A percentile compares a stretch with the other conserved stretches of the same genome.
Evolutionary conservation across 2,797 vertebrate species (phyloP).

Genomic region (Toxotes lorentzi): DNA sequence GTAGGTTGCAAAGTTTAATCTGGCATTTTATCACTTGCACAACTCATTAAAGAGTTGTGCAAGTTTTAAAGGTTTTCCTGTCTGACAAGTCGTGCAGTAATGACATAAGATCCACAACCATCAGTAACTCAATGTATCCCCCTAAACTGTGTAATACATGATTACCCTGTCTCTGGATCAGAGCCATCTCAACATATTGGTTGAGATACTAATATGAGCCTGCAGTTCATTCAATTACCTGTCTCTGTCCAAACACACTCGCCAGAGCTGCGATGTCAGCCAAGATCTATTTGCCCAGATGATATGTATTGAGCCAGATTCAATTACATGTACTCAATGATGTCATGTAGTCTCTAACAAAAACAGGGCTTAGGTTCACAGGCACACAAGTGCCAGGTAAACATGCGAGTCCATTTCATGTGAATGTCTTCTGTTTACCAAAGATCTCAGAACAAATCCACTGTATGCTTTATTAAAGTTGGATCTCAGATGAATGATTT

Average conservation of each 20-base stretch:
- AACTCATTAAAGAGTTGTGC: background rate
- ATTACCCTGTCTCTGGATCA: background rate
- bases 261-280: slow-evolving; percentile 19
- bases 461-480: slow-evolving; percentile 9
- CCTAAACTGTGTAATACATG: background rate
- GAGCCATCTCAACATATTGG: slow-evolving; percentile 32
- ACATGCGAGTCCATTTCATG: slow-evolving; percentile 2
- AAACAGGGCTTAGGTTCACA: slow-evolving; percentile 15
- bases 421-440: slow-evolving; percentile 32
- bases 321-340: slow-evolving; percentile 53
- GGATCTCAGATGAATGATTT: background rate
- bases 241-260: slow-evolving; percentile 49
- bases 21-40: background rate
- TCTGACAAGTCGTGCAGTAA: background rate
- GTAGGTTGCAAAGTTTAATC: background rate
- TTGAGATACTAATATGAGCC: slow-evolving; percentile 43
- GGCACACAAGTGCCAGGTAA: background rate
- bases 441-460: slow-evolving; percentile 14
- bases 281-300: slow-evolving; percentile 64
- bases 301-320: slow-evolving; percentile 58
- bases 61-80: background rate
- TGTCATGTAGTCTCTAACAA: slow-evolving; percentile 25
- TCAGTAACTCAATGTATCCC: background rate
- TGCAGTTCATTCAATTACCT: slow-evolving; percentile 50
- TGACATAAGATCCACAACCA: background rate